These are phyloP conservation scores for Trichechus manatus DNA, from an alignment of 2,113 vertebrate species.

Conservation along the genomic window DNA sequence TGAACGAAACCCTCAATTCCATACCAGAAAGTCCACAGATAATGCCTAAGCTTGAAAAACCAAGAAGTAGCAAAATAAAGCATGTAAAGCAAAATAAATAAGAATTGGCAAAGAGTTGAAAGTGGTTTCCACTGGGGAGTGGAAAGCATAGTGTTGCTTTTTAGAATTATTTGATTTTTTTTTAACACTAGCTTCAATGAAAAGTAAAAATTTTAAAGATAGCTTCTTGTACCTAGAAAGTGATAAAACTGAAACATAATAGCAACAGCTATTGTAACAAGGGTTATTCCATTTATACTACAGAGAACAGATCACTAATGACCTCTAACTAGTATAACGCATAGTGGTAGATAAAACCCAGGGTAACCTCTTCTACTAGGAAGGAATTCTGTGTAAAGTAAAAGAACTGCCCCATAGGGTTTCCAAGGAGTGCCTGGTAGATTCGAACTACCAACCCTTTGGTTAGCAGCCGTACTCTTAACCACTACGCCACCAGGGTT, in stretches of 20 bases:
- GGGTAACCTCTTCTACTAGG: slow-evolving; percentile 48
- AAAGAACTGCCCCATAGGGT: too few species aligned
- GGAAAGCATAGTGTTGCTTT: slow-evolving; percentile 13
- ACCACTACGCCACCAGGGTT: too few species aligned
- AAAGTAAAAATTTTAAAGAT: background rate
- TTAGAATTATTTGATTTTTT: background rate
- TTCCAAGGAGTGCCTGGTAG: too few species aligned
- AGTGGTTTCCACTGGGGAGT: background rate
- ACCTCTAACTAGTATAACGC: slow-evolving; percentile 44
- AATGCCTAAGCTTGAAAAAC: slow-evolving; percentile 33
- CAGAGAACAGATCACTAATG: slow-evolving; percentile 10
- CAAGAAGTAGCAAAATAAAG: slow-evolving; percentile 49
- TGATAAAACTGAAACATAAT: slow-evolving; percentile 47
- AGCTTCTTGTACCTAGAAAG: slow-evolving; percentile 28
- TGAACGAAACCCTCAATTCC: background rate
- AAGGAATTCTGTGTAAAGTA: slow-evolving; percentile 41
- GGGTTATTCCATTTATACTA: background rate
- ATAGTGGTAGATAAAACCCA: background rate
- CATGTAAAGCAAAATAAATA: slow-evolving; percentile 43
- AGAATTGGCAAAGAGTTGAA: slow-evolving; percentile 14
- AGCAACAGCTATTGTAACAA: background rate
- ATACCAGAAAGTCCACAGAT: slow-evolving; percentile 23
- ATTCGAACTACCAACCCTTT: too few species aligned
- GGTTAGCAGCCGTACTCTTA: too few species aligned
- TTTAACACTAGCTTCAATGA: slow-evolving; percentile 54